A percentile compares a stretch with the other conserved stretches of the same genome.
These are phyloP conservation scores for Anaspis maculata DNA, from an alignment of 2,888 invertebrate species.

Conservation along the genomic window DNA sequence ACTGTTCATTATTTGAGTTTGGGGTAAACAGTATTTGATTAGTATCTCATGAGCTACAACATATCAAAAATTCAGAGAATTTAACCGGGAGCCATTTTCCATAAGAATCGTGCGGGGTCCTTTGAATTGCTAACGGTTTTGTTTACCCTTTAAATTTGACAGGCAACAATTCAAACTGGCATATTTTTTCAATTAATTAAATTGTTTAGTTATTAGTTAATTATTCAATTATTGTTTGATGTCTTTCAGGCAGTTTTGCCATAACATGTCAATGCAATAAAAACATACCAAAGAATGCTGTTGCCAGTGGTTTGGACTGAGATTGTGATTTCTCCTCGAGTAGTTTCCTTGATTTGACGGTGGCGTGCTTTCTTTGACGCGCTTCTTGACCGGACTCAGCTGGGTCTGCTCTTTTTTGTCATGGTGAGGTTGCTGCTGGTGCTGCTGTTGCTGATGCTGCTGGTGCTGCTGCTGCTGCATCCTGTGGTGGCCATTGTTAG, in stretches of 20 bases:
- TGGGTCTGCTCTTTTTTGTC: constrained; percentile 84
- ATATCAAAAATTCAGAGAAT: no score
- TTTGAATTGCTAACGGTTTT: no score
- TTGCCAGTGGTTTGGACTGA: constrained; percentile 40
- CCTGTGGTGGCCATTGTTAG: constrained; percentile 38
- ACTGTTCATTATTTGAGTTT: no score
- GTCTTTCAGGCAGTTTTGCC: not conserved
- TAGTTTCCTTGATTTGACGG: constrained; percentile 49
- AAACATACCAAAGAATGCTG: constrained; percentile 1
- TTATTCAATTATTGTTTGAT: no score
- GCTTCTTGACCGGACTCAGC: constrained; percentile 92
- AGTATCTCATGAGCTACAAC: no score
- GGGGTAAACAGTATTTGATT: no score
- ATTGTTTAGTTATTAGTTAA: no score
- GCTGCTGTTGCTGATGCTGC: constrained; percentile 86
- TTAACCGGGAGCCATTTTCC: no score
- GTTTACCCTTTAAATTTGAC: no score
- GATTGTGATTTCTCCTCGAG: constrained; percentile 26
- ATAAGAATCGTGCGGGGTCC: no score
- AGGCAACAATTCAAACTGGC: no score
- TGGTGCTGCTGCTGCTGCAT: constrained; percentile 66
- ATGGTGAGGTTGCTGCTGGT: constrained; percentile 76
- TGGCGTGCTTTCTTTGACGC: constrained; percentile 93
- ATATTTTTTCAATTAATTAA: no score
- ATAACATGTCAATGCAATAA: not conserved